A percentile compares a stretch with the other conserved stretches of the same genome.
phyloP scores from a whole-genome alignment of 64 coral and sea anemone species.

The Platygyra sinensis region DNA sequence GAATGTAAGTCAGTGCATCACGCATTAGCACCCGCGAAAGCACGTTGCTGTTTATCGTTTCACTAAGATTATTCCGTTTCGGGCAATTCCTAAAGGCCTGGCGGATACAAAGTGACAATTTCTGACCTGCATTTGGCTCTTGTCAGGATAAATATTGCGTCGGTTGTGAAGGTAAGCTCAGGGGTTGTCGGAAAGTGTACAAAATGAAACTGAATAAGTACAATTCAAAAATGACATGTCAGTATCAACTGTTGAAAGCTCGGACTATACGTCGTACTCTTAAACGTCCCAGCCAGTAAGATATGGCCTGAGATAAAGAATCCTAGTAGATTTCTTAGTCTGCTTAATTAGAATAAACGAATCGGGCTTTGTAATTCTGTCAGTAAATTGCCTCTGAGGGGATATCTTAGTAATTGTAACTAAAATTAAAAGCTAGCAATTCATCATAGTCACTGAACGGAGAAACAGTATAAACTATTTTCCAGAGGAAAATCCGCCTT shows the following conservation, averaged over 20 bases:
- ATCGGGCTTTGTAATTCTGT: too few relatives aligned
- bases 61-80: neutral
- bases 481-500: too few relatives aligned
- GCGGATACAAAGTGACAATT: neutral
- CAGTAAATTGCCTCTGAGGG: too few relatives aligned
- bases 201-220: neutral
- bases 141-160: neutral
- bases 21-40: neutral
- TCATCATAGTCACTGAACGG: too few relatives aligned
- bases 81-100: neutral
- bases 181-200: neutral
- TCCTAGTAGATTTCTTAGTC: neutral
- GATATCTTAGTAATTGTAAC: too few relatives aligned
- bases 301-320: neutral
- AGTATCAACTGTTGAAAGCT: neutral
- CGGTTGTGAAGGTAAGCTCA: neutral
- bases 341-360: too few relatives aligned
- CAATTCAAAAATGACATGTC: neutral
- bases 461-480: too few relatives aligned
- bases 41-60: neutral
- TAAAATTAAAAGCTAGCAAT: too few relatives aligned
- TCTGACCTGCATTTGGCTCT: neutral
- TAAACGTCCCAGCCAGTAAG: neutral
- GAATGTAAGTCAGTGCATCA: neutral
- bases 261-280: too few relatives aligned